Percentiles rank a stretch among this genome's conserved stretches.
Conservation (phyloP, 2,797 vertebrate genomes). For the Chromobotia macracanthus region DNA sequence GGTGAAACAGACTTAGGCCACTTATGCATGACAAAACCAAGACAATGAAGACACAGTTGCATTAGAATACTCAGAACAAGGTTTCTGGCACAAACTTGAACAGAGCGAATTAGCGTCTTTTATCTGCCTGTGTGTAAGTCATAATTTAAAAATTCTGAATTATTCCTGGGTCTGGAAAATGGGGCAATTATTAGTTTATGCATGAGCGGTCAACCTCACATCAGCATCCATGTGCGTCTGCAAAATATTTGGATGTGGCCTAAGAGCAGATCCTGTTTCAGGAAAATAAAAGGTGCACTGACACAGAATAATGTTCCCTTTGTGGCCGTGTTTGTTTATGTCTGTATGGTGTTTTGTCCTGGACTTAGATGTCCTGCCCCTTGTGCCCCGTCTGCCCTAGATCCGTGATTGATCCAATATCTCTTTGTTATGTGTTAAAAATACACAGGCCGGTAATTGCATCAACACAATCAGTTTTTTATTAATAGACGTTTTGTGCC, state of each 20-base stretch:
- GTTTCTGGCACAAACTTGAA: slow-evolving; percentile 50
- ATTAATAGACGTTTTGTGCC: neutral
- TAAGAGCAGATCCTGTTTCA: slow-evolving; percentile 50
- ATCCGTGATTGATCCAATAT: slow-evolving; percentile 60
- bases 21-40: slow-evolving; percentile 51
- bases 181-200: slow-evolving; percentile 68
- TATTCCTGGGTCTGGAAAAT: slow-evolving; percentile 65
- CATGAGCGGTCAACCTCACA: slow-evolving; percentile 55
- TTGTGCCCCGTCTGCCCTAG: slow-evolving; percentile 29
- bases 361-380: slow-evolving; percentile 45
- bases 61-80: slow-evolving; percentile 61
- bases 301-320: slow-evolving; percentile 58
- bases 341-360: slow-evolving; percentile 65
- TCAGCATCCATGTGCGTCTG: slow-evolving; percentile 45
- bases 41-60: slow-evolving; percentile 45
- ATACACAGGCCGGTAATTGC: slow-evolving; percentile 63
- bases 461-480: neutral
- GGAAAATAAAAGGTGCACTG: slow-evolving; percentile 50
- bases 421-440: slow-evolving; percentile 66
- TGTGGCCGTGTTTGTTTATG: slow-evolving; percentile 64
- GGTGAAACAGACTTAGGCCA: slow-evolving; percentile 28
- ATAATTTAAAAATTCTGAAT: slow-evolving; percentile 63
- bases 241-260: slow-evolving; percentile 54
- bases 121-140: slow-evolving; percentile 46
- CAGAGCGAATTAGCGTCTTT: slow-evolving; percentile 54